These are phyloP conservation scores for Apodemia hepburni DNA, from an alignment of 2,888 invertebrate genomes.

Conservation along the genomic window DNA sequence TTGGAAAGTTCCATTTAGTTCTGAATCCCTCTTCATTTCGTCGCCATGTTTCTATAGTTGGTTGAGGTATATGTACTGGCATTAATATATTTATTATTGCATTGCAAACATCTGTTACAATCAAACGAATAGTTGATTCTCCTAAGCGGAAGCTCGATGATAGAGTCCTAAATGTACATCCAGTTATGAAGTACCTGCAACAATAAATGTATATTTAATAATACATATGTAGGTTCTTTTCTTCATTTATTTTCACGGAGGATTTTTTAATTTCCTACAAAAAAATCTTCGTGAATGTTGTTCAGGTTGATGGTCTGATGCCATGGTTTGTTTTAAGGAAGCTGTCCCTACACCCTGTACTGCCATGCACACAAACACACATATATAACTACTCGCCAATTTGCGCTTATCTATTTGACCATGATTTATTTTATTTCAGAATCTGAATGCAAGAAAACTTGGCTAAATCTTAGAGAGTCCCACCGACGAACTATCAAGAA, in stretches of 20 bases:
- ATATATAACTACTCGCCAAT: constrained; percentile 17
- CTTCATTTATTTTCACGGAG: too few species aligned
- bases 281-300: too few species aligned
- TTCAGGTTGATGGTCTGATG: too few species aligned
- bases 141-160: constrained; percentile 32
- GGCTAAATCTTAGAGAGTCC: constrained; percentile 24
- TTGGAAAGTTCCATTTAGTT: constrained; percentile 23
- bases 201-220: constrained; percentile 23
- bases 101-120: constrained; percentile 33
- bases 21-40: constrained; percentile 22
- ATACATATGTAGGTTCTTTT: constrained; percentile 19
- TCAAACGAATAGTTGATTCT: constrained; percentile 32
- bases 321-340: too few species aligned
- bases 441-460: constrained; percentile 34
- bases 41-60: constrained; percentile 23
- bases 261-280: too few species aligned
- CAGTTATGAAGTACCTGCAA: constrained; percentile 34
- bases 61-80: constrained; percentile 31
- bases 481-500: constrained; percentile 30
- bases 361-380: too few species aligned
- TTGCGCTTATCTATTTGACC: constrained; percentile 19
- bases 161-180: constrained; percentile 32
- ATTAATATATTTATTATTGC: constrained; percentile 34
- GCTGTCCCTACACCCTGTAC: too few species aligned
- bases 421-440: constrained; percentile 33